Percentiles rank a stretch among this genome's conserved stretches.
Conservation (phyloP, 2,113 vertebrate genomes). For the Spilogale gracilis region DNA sequence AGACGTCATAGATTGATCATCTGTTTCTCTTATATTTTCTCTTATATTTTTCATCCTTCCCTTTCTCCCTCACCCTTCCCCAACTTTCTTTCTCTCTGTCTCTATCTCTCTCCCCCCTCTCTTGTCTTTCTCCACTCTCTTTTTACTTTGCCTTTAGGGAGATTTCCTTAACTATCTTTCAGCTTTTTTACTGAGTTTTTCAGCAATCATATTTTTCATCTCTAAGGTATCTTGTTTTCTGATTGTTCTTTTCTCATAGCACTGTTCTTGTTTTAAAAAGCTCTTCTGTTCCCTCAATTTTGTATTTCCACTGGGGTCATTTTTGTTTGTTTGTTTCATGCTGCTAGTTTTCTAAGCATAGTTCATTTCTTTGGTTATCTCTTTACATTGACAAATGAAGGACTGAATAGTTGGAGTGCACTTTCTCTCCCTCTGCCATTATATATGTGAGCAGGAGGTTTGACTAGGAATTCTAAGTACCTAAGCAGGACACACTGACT, state of each 20-base stretch:
- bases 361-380: constrained; percentile 42
- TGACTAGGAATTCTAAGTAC: constrained; percentile 1
- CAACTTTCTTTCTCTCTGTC: neutral
- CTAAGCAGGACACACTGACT: neutral
- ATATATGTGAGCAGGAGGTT: neutral
- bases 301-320: neutral
- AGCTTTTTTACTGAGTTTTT: constrained; percentile 62
- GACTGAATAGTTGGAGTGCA: neutral
- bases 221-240: constrained; percentile 45
- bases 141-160: constrained; percentile 12
- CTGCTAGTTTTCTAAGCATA: constrained; percentile 30
- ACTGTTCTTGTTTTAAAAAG: constrained; percentile 57
- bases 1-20: constrained; percentile 13
- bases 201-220: constrained; percentile 15
- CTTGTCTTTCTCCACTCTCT: neutral
- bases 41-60: neutral
- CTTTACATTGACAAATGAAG: constrained; percentile 24
- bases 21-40: constrained; percentile 37
- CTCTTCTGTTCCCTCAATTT: constrained; percentile 24
- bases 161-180: constrained; percentile 41
- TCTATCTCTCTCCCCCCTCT: neutral
- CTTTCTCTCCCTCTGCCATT: neutral
- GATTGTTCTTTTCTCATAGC: constrained; percentile 39
- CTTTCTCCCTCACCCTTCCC: neutral
- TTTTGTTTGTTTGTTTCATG: constrained; percentile 26